phyloP scores from a whole-genome alignment of 2,113 vertebrate species.

The Isichthys henryi region DNA sequence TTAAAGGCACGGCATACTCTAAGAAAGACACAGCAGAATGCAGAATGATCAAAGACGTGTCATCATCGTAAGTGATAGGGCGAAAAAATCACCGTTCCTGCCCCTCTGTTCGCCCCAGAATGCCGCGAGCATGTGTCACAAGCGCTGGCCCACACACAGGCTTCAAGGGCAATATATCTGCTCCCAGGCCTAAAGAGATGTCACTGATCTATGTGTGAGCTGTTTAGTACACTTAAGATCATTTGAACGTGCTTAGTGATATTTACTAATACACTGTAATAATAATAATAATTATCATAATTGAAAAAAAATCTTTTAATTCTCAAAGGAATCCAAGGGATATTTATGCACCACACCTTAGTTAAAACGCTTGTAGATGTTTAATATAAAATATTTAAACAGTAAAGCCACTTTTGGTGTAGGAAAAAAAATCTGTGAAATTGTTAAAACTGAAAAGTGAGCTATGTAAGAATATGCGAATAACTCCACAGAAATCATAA shows the following conservation, averaged over 20 bases:
- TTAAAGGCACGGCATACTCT: neutral
- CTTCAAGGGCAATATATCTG: slow-evolving; percentile 2
- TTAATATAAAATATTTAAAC: neutral
- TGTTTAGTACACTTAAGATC: neutral
- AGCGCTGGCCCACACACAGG: neutral
- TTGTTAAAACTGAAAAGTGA: neutral
- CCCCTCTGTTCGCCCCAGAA: neutral
- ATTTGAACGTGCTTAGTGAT: neutral
- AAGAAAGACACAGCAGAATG: neutral
- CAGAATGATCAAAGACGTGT: neutral
- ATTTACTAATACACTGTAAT: neutral
- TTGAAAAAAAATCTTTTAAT: neutral
- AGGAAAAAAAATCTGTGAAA: neutral
- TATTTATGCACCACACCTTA: neutral
- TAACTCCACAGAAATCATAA: slow-evolving; percentile 39
- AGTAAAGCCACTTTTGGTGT: neutral
- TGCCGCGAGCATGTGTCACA: neutral
- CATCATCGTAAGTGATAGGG: neutral
- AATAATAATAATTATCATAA: neutral
- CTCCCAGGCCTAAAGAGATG: neutral
- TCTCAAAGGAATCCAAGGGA: neutral
- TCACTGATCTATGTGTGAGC: neutral
- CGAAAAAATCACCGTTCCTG: neutral
- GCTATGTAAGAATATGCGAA: neutral
- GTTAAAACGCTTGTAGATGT: neutral